These are phyloP conservation scores for Chlamydotis undulata DNA, from an alignment of 2,113 vertebrate genomes.

Conservation along the genomic window DNA sequence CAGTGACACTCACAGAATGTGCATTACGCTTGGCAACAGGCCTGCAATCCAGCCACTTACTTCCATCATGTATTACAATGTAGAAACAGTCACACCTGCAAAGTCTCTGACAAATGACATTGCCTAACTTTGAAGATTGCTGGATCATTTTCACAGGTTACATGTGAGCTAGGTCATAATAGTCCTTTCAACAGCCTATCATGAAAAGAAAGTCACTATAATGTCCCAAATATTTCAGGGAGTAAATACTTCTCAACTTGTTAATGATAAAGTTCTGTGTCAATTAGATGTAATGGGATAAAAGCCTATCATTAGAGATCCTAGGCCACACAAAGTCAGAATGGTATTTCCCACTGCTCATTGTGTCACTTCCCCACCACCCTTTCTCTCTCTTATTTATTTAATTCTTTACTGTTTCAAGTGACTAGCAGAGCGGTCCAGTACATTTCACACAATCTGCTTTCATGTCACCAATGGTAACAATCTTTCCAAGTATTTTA, in stretches of 20 bases:
- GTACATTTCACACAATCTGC: slow-evolving; percentile 24
- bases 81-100: slow-evolving; percentile 83
- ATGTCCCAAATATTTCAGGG: slow-evolving; percentile 78
- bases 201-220: slow-evolving; percentile 74
- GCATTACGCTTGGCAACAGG: slow-evolving; percentile 47
- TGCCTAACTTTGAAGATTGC: slow-evolving; percentile 81
- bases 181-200: slow-evolving; percentile 76
- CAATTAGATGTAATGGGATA: slow-evolving; percentile 83
- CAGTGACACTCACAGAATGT: slow-evolving; percentile 37
- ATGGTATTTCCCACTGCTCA: slow-evolving; percentile 66
- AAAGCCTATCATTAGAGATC: slow-evolving; percentile 69
- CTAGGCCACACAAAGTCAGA: slow-evolving; percentile 68
- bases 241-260: slow-evolving; percentile 78
- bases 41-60: slow-evolving; percentile 31
- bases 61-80: slow-evolving; percentile 52
- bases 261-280: slow-evolving; percentile 80
- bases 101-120: slow-evolving; percentile 83
- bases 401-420: slow-evolving; percentile 38
- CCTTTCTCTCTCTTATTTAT: not conserved
- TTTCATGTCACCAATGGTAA: slow-evolving; percentile 14
- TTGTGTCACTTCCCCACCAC: not conserved
- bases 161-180: slow-evolving; percentile 73
- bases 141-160: slow-evolving; percentile 80
- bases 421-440: not conserved
- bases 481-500: slow-evolving; percentile 51